These are phyloP conservation scores for Koerneria pararmatus DNA, from an alignment of 2,888 invertebrate genomes.

Conservation along the genomic window DNA sequence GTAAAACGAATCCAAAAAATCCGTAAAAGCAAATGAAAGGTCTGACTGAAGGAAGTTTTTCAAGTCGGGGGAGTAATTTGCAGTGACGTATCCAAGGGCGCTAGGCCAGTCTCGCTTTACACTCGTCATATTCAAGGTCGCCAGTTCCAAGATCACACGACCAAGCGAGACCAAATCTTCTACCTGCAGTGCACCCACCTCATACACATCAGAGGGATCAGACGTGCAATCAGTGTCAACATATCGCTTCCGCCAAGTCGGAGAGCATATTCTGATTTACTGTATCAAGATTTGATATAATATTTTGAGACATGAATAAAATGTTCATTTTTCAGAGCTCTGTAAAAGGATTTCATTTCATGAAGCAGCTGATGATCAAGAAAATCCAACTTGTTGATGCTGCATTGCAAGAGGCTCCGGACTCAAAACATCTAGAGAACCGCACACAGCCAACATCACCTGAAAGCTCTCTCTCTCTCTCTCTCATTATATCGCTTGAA, in stretches of 20 bases:
- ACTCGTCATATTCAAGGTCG: constrained; percentile 85
- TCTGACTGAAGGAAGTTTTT: constrained; percentile 83
- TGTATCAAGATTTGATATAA: not conserved
- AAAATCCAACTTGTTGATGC: too few relatives aligned
- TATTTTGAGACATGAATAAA: constrained; percentile 12
- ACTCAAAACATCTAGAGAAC: too few relatives aligned
- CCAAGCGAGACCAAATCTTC: constrained; percentile 89
- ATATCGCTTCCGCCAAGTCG: too few relatives aligned
- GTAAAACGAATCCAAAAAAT: not conserved
- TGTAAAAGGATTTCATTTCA: too few relatives aligned
- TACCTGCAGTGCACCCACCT: too few relatives aligned
- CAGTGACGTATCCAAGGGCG: constrained; percentile 78
- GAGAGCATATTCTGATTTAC: too few relatives aligned
- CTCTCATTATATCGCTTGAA: constrained; percentile 77
- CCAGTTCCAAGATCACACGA: constrained; percentile 81
- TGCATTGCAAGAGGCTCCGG: not conserved
- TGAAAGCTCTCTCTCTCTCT: too few relatives aligned
- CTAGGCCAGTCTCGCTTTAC: constrained; percentile 81
- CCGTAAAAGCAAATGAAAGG: not conserved
- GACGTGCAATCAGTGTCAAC: too few relatives aligned
- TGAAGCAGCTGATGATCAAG: too few relatives aligned
- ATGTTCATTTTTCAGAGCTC: too few relatives aligned
- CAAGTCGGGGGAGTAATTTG: constrained; percentile 87
- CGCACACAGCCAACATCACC: too few relatives aligned
- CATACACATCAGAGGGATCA: too few relatives aligned